phyloP scores from a whole-genome alignment of 2,888 invertebrate genomes.

The Pammene aurita region DNA sequence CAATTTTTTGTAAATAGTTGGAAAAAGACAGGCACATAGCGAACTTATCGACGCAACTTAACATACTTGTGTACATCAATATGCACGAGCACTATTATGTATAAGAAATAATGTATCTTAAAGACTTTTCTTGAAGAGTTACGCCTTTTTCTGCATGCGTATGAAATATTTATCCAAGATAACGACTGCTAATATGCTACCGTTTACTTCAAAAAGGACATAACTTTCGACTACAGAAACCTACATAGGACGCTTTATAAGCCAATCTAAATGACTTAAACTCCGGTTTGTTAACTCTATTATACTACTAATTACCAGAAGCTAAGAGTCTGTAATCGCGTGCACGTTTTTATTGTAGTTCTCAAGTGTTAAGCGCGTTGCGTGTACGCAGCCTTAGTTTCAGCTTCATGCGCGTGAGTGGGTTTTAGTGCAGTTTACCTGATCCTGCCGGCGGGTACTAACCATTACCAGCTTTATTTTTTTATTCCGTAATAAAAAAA shows the following conservation, averaged over 20 bases:
- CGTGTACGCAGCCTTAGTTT: conserved; percentile 44
- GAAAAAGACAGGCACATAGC: too few species aligned
- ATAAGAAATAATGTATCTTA: not conserved
- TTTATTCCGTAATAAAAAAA: conserved; percentile 3
- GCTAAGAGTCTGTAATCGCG: not conserved
- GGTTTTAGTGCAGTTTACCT: conserved; percentile 51
- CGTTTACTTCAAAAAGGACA: conserved; percentile 1
- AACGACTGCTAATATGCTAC: conserved; percentile 25
- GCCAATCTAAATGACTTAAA: not conserved
- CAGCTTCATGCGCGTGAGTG: conserved; percentile 44
- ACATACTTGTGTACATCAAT: not conserved
- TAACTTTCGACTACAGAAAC: not conserved
- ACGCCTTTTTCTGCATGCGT: not conserved
- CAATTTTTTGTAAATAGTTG: too few species aligned
- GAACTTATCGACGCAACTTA: not conserved
- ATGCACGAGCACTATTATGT: not conserved
- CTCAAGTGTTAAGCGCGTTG: not conserved
- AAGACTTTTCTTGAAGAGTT: not conserved
- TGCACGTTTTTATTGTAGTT: not conserved
- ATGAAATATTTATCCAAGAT: conserved; percentile 25
- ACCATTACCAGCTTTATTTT: conserved; percentile 8
- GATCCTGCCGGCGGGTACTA: conserved; percentile 50
- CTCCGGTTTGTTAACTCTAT: not conserved
- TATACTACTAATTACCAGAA: not conserved
- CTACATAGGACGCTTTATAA: not conserved